These are phyloP conservation scores for Aleiodes leptofemur DNA, from an alignment of 2,888 invertebrate genomes.

Conservation along the genomic window DNA sequence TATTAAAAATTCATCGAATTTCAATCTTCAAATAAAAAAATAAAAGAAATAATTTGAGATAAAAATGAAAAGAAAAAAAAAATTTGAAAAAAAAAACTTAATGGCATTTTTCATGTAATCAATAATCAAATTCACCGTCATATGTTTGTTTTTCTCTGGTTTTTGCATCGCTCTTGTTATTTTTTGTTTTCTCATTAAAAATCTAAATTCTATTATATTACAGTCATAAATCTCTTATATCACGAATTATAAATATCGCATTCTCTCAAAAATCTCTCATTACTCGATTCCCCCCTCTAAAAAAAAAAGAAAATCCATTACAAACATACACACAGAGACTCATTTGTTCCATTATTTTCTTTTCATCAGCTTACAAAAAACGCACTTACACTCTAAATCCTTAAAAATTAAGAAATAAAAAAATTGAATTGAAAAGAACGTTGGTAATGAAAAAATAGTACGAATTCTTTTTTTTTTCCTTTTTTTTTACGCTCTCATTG, in stretches of 20 bases:
- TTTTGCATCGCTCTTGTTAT: constrained; percentile 3
- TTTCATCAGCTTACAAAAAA: constrained; percentile 36
- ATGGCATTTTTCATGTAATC: constrained; percentile 27
- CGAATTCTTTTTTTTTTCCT: constrained; percentile 26
- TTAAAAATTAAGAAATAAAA: constrained; percentile 35
- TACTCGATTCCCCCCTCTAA: constrained; percentile 12
- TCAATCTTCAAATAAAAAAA: background rate
- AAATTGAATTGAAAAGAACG: constrained; percentile 32
- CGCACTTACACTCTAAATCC: constrained; percentile 15
- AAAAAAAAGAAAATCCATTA: constrained; percentile 23
- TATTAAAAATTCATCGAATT: too few relatives aligned
- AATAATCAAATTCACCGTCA: constrained; percentile 13
- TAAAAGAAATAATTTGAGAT: background rate
- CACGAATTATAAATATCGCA: constrained; percentile 68
- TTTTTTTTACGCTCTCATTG: background rate
- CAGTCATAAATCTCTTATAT: constrained; percentile 68
- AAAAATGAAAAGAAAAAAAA: constrained; percentile 6
- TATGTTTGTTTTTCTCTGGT: constrained; percentile 34
- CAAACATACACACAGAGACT: constrained; percentile 9
- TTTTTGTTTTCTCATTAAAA: constrained; percentile 49
- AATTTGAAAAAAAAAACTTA: constrained; percentile 6
- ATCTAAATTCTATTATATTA: constrained; percentile 68
- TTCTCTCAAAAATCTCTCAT: constrained; percentile 42
- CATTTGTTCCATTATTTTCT: constrained; percentile 29
- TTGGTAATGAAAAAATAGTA: constrained; percentile 26